Evolutionary conservation across 2,888 invertebrate genomes (phyloP).

Genomic region (Leptinotarsa rubiginosa): DNA sequence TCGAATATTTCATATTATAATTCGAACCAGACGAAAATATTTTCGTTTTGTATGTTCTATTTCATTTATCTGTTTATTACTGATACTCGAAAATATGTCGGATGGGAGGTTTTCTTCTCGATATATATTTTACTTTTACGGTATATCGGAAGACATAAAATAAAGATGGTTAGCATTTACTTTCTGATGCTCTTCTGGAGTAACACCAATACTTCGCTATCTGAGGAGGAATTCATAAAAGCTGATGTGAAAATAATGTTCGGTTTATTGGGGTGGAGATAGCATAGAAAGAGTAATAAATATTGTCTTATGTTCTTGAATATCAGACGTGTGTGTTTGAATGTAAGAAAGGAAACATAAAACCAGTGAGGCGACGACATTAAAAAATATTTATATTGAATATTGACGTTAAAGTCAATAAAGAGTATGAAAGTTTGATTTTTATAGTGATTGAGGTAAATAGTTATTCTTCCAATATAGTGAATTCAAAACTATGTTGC

Average conservation of each 20-base stretch:
- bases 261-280: slow-evolving; percentile 35
- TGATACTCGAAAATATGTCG: not conserved
- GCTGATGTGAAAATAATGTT: slow-evolving; percentile 41
- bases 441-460: not conserved
- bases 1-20: too few relatives aligned
- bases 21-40: too few relatives aligned
- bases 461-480: too few relatives aligned
- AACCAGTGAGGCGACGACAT: slow-evolving; percentile 6
- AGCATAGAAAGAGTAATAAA: slow-evolving; percentile 32
- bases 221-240: slow-evolving; percentile 21
- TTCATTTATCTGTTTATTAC: too few relatives aligned
- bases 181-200: not conserved
- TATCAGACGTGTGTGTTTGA: slow-evolving; percentile 34
- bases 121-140: not conserved
- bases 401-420: slow-evolving; percentile 23
- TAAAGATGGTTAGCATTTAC: not conserved
- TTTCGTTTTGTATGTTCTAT: too few relatives aligned
- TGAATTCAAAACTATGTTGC: too few relatives aligned
- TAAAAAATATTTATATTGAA: slow-evolving; percentile 30
- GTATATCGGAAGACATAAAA: not conserved
- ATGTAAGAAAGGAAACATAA: slow-evolving; percentile 32
- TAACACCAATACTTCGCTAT: not conserved
- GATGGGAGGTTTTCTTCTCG: not conserved
- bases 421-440: not conserved
- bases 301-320: slow-evolving; percentile 34